Conservation (phyloP, 2,888 invertebrate species). For the Cephus pygmeus region DNA sequence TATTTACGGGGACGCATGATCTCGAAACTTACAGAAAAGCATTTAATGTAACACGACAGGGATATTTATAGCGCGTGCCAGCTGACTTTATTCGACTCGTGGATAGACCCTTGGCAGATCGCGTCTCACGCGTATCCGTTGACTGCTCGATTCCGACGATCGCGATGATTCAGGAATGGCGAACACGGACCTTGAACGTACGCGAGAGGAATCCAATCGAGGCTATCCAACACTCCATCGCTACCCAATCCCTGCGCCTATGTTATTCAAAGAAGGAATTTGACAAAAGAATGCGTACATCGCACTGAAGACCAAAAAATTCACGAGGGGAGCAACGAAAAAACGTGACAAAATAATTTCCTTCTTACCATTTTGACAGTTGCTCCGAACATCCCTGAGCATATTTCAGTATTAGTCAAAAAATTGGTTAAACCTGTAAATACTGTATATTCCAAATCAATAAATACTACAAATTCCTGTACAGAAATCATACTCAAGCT, state of each 20-base stretch:
- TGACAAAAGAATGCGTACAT: neutral
- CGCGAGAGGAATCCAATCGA: neutral
- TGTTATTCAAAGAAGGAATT: neutral
- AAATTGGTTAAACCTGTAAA: neutral
- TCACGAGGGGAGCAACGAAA: neutral
- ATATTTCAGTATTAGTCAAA: neutral
- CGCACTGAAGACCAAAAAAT: neutral
- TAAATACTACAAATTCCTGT: neutral
- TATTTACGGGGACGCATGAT: slow-evolving; percentile 29
- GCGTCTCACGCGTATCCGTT: neutral
- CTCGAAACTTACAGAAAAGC: slow-evolving; percentile 29
- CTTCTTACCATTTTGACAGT: neutral
- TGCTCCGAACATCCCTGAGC: neutral
- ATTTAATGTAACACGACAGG: slow-evolving; percentile 37
- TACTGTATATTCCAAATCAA: neutral
- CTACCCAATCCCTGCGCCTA: neutral
- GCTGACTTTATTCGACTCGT: slow-evolving; percentile 18
- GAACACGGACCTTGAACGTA: neutral
- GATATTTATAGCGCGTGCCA: slow-evolving; percentile 32
- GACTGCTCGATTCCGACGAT: neutral
- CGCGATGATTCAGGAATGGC: neutral
- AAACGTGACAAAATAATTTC: neutral
- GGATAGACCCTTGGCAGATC: slow-evolving; percentile 20
- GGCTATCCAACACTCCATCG: neutral
- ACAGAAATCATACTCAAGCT: neutral